phyloP scores from a whole-genome alignment of 64 coral and sea anemone species.

The Actinia equina region DNA sequence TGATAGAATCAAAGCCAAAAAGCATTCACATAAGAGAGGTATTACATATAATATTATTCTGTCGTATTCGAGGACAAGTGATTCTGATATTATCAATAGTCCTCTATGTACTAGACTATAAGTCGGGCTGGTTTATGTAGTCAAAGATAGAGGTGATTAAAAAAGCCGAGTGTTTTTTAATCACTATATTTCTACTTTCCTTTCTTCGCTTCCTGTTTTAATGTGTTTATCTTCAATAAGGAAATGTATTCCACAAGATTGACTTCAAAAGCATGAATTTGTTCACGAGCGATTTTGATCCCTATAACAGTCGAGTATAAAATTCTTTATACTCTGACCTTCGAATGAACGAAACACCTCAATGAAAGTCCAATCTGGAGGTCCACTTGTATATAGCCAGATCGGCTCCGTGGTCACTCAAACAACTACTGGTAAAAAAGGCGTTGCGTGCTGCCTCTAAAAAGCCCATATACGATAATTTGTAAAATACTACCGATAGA shows the following conservation, averaged over 20 bases:
- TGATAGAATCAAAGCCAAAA: no score
- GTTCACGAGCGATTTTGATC: neutral
- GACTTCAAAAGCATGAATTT: neutral
- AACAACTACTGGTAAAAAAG: neutral
- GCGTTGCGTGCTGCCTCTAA: neutral
- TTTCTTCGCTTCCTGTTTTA: neutral
- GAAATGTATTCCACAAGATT: neutral
- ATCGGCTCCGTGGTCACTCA: no score
- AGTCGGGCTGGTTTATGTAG: neutral
- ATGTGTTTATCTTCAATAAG: constrained; percentile 9
- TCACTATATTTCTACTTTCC: neutral
- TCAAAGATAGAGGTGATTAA: neutral
- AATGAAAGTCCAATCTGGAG: no score
- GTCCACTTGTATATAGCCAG: no score
- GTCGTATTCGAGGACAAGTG: neutral
- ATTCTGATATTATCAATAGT: neutral
- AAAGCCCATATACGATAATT: neutral
- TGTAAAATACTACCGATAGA: neutral
- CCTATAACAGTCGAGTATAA: no score
- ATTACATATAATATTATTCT: neutral
- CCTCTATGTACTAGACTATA: neutral
- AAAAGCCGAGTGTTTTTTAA: neutral
- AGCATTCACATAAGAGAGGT: neutral
- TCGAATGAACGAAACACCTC: no score
- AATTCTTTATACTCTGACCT: no score